phyloP scores from a whole-genome alignment of 1,140 invertebrate genomes.

The Yoshiicerus persimilis region DNA sequence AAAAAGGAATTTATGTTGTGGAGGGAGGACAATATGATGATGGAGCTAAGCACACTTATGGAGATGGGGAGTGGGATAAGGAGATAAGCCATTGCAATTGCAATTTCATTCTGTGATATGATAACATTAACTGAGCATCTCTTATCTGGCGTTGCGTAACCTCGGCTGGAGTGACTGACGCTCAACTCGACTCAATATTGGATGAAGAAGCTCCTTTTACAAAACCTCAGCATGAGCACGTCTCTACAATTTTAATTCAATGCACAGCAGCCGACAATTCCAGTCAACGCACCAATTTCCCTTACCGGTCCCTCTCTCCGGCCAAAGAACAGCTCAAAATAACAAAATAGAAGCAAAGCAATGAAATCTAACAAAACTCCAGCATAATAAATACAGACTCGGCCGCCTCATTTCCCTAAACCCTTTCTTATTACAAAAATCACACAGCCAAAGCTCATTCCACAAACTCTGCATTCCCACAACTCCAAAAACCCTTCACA shows the following conservation, averaged over 20 bases:
- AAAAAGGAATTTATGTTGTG: background rate
- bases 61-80: background rate
- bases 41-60: background rate
- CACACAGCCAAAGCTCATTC: background rate
- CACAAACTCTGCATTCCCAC: background rate
- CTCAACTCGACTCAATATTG: background rate
- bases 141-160: background rate
- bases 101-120: conserved; percentile 4
- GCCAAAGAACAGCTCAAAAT: background rate
- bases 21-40: background rate
- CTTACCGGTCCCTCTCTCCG: background rate
- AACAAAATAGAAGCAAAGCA: background rate
- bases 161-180: background rate
- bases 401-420: background rate
- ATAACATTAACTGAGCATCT: background rate
- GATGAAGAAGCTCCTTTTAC: background rate
- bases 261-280: background rate
- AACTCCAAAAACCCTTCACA: background rate
- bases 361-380: background rate
- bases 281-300: background rate
- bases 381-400: background rate
- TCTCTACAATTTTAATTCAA: background rate
- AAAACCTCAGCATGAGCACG: background rate
- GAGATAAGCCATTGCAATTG: background rate
- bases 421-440: background rate